Evolutionary conservation across 2,797 vertebrate species (phyloP).

Genomic region (Alauda arvensis): DNA sequence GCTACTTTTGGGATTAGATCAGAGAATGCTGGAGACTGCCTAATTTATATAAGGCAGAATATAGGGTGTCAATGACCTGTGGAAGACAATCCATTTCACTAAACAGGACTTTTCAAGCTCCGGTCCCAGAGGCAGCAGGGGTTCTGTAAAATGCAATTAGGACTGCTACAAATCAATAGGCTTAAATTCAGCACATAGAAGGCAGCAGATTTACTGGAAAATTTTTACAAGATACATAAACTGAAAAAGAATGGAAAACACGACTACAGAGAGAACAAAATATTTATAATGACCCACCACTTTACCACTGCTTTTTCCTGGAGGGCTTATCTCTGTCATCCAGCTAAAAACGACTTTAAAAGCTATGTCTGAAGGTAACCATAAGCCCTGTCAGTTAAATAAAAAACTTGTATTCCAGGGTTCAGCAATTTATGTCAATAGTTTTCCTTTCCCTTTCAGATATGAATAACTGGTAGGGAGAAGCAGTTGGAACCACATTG

Average conservation of each 20-base stretch:
- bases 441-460: not conserved
- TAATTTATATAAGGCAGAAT: conserved; percentile 25
- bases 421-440: not conserved
- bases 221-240: not conserved
- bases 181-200: conserved; percentile 6
- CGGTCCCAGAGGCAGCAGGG: not conserved
- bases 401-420: not conserved
- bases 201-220: conserved; percentile 20
- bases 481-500: not conserved
- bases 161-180: conserved; percentile 24
- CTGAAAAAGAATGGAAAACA: conserved; percentile 6
- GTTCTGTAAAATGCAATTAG: conserved; percentile 23
- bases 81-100: conserved; percentile 16
- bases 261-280: not conserved
- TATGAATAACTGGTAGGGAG: not conserved
- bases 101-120: not conserved
- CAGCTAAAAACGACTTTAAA: conserved; percentile 10
- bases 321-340: not conserved
- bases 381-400: not conserved
- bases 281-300: not conserved
- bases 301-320: conserved; percentile 14
- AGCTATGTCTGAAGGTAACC: conserved; percentile 5
- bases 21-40: not conserved
- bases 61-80: not conserved
- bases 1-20: conserved; percentile 14